A percentile compares a stretch with the other conserved stretches of the same genome.
Evolutionary conservation across 2,888 invertebrate species (phyloP).

Genomic region (Scaptodrosophila latifasciaeformis): DNA sequence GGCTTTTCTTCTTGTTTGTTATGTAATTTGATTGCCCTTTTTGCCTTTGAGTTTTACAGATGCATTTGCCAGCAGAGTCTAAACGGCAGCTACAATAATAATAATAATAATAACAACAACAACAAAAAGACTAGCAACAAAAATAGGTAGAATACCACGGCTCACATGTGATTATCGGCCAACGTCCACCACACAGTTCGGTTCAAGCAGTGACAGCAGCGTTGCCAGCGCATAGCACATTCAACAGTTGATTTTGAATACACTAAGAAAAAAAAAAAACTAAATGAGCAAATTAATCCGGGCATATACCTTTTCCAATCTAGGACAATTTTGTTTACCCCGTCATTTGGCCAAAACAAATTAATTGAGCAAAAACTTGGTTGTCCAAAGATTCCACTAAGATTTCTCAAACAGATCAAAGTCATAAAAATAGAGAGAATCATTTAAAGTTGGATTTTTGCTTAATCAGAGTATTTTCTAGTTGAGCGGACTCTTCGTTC

Average conservation of each 20-base stretch:
- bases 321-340: too few species aligned
- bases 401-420: too few species aligned
- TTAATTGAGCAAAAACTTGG: too few species aligned
- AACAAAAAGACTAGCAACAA: slow-evolving; percentile 7
- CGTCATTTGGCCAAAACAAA: too few species aligned
- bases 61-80: not conserved
- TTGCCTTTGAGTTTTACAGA: slow-evolving; percentile 22
- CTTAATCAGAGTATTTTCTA: too few species aligned
- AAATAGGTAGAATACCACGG: slow-evolving; percentile 60
- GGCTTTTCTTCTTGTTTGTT: not conserved
- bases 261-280: slow-evolving; percentile 21
- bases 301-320: too few species aligned
- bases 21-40: slow-evolving; percentile 26
- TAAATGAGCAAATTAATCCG: too few species aligned
- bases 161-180: slow-evolving; percentile 19
- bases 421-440: too few species aligned
- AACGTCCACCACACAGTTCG: not conserved
- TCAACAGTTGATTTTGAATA: slow-evolving; percentile 59
- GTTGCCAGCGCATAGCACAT: slow-evolving; percentile 52
- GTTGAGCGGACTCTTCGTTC: too few species aligned
- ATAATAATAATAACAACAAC: not conserved
- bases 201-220: slow-evolving; percentile 19
- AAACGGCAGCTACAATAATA: not conserved
- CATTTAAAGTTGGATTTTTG: too few species aligned
- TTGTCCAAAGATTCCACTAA: too few species aligned